These are phyloP conservation scores for Blastobasis lacticolella DNA, from an alignment of 2,888 invertebrate species.

Conservation along the genomic window DNA sequence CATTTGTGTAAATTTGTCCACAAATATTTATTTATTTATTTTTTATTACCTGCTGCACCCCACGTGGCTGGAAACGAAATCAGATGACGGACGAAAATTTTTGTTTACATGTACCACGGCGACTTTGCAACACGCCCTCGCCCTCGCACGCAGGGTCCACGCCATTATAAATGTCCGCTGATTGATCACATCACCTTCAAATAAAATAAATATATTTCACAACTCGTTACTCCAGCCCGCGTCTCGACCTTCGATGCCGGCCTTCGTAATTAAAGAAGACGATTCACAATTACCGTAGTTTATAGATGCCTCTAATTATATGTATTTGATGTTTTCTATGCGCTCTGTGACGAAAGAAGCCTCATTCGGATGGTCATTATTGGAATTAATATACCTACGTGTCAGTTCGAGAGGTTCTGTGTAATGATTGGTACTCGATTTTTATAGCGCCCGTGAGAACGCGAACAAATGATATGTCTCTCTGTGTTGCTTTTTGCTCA, in stretches of 20 bases:
- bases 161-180: constrained; percentile 11
- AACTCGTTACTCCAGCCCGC: constrained; percentile 26
- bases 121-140: constrained; percentile 1
- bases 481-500: constrained; percentile 45
- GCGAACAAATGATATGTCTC: constrained; percentile 59
- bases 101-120: too few species aligned
- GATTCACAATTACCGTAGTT: constrained; percentile 68
- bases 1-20: too few species aligned
- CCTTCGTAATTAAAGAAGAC: constrained; percentile 69
- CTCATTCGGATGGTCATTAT: constrained; percentile 63
- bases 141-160: constrained; percentile 7
- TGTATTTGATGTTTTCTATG: constrained; percentile 70
- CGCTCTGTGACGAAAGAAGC: constrained; percentile 67
- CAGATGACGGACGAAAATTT: too few species aligned
- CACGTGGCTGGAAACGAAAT: too few species aligned
- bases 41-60: too few species aligned
- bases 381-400: constrained; percentile 73
- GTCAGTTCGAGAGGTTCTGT: constrained; percentile 64
- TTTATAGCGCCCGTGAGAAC: constrained; percentile 68
- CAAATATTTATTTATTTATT: too few species aligned
- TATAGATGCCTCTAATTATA: constrained; percentile 70
- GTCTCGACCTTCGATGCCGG: constrained; percentile 47
- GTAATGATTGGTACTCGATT: constrained; percentile 60
- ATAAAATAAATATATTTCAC: constrained; percentile 36
- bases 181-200: constrained; percentile 25